Base-by-base conservation (phyloP, 2,113 vertebrate genomes). In the Hepsetus odoe region DNA sequence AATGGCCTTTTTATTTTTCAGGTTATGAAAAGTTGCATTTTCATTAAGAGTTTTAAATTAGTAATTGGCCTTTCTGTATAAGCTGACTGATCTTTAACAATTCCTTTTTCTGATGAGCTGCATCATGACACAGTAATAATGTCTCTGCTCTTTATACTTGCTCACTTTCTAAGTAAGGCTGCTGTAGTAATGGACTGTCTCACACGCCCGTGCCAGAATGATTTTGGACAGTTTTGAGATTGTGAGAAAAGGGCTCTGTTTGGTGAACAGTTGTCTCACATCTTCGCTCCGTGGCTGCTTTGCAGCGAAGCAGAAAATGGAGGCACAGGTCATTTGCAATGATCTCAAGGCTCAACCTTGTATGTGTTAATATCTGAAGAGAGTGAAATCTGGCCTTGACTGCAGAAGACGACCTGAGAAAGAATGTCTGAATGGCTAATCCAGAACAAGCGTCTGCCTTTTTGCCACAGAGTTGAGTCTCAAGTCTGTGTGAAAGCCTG, bases 361-460 rank as follows among this genome's bases (percentile, higher is more conserved):
- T 42, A 70, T 67, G 65, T 7, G 58, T 18, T 49, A 46, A 70
- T 44, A 70, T 71, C 32, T n/a, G 4, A 35, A 76, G n/a, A 28
- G 38, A 71, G 28, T 46, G 49, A 67, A 58, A 72, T 70, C 51
- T 55, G 51, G 13, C 28, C n/a, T 55, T 49, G 42, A 49, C 26
- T 30, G 16, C 26, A 53, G 44, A 76, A 26, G n/a, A 68, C 71
- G 13, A 28, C 20, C 26, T 24, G 64, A 13, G 24, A 78, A 77
- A 56, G 46, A 77, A 44, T 80, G 62, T 49, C 64, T 69, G 38
- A 58, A 69, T 66, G 65, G n/a, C 77, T 1, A 61, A 72, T 56
- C 74, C 38, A 86, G 68, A 84, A 80, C 58, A 81, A 85, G 82
- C 72, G n/a, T 3, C n/a, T 62, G 74, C 83, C 42, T 56, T 12